Percentiles rank a stretch among this genome's conserved stretches.
Evolutionary conservation across 2,797 vertebrate genomes (phyloP).

Genomic region (Argentina silus): DNA sequence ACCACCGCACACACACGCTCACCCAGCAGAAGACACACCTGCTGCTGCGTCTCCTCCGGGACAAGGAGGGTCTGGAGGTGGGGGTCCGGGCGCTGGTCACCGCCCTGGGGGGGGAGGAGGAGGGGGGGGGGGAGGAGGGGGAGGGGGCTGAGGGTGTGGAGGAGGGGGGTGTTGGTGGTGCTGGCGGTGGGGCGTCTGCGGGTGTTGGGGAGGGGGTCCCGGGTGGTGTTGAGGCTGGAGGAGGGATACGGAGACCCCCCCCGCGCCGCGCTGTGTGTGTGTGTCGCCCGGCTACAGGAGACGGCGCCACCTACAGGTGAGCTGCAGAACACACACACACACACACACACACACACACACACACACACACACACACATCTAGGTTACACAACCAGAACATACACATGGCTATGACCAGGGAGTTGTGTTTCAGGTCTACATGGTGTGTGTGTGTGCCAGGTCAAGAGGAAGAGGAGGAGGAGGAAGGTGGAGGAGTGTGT

Average conservation of each 20-base stretch:
- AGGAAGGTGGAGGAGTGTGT: background rate
- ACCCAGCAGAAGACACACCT: slow-evolving; percentile 53
- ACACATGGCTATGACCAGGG: too few relatives aligned
- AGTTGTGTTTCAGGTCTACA: background rate
- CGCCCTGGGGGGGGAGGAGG: slow-evolving; percentile 50
- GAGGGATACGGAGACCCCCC: too few relatives aligned
- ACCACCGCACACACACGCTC: slow-evolving; percentile 32
- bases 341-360: background rate
- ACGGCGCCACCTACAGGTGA: background rate
- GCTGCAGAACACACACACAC: background rate
- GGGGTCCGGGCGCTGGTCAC: slow-evolving; percentile 57
- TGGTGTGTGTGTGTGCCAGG: slow-evolving; percentile 23
- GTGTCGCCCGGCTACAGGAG: background rate
- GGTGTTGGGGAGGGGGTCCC: background rate
- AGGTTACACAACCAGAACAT: too few relatives aligned
- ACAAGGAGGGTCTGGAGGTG: slow-evolving; percentile 54
- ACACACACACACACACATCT: too few relatives aligned
- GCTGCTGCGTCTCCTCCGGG: slow-evolving; percentile 17
- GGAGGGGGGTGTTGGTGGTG: slow-evolving; percentile 51
- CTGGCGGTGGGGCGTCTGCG: slow-evolving; percentile 54
- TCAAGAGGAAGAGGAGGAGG: slow-evolving; percentile 6
- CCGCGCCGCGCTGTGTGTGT: too few relatives aligned
- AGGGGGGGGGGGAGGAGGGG: background rate
- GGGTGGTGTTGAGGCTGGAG: slow-evolving; percentile 49
- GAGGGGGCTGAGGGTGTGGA: slow-evolving; percentile 51